phyloP scores from a whole-genome alignment of 35 echinoderm and acorn worm species.

The Ptychodera flava region DNA sequence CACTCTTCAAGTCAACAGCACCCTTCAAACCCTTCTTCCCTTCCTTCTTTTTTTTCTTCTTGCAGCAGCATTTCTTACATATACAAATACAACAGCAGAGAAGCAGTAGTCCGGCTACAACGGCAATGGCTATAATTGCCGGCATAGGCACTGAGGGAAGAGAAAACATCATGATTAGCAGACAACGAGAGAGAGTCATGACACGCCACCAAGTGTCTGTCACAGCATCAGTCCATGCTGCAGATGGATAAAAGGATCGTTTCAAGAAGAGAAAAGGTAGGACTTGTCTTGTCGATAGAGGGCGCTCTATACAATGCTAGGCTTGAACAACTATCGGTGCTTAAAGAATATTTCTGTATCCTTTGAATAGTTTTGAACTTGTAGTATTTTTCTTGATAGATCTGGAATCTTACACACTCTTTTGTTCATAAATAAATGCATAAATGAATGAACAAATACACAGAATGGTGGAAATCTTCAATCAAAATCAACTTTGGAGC shows the following conservation, averaged over 20 bases:
- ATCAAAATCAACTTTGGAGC: too few relatives aligned
- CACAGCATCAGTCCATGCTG: background rate
- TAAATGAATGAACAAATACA: too few relatives aligned
- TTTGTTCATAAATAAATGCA: too few relatives aligned
- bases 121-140: conserved; percentile 68
- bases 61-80: conserved; percentile 92
- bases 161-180: background rate
- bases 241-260: background rate
- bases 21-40: conserved; percentile 96
- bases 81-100: conserved; percentile 95
- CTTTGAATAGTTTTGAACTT: too few relatives aligned
- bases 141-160: conserved; percentile 68
- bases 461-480: too few relatives aligned
- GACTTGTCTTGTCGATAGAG: background rate
- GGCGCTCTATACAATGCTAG: background rate
- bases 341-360: too few relatives aligned
- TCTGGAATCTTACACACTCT: too few relatives aligned
- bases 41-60: conserved; percentile 96
- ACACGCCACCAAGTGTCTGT: background rate
- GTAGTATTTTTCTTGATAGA: too few relatives aligned
- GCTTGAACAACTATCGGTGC: too few relatives aligned
- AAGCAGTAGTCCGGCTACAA: conserved; percentile 73
- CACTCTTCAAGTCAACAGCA: conserved; percentile 89
- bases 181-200: background rate
- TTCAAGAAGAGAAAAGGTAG: background rate